Base-by-base conservation (phyloP, 2,113 vertebrate genomes). In the Puma concolor region DNA sequence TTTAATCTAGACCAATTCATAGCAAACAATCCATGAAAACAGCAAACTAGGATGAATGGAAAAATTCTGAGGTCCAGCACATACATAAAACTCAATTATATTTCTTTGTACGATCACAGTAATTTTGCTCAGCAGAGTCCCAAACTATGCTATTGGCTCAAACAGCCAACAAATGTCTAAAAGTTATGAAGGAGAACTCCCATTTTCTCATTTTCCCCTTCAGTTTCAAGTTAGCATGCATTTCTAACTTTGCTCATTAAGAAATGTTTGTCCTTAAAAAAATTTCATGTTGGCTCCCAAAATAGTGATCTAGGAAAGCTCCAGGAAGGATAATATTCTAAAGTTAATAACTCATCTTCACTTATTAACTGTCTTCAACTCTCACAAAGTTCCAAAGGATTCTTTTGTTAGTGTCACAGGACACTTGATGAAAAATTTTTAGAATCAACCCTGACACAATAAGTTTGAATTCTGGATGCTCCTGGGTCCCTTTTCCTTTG, bases 291-390 rank as follows among this genome's bases (percentile, higher is more conserved):
- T 80, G 29, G 54, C 33, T 83, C 50, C 57, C 89, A 90, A 96
- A 96, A 38, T 14, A 81, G 71, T 87, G n/a, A 74, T 25, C 38
- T 31, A 6, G 33, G 19, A 77, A 95, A 66, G 16, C 15, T 66
- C 72, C 31, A n/a, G 90, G 64, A 80, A 76, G 9, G 10, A 60
- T 44, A 57, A 44, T 50, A 44, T 33, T 81, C 11, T 38, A 38
- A 92, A 92, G 2, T 88, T 94, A 89, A 88, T 88, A 88, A 95
- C 41, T 91, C n/a, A 87, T 83, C 44, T 91, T 89, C 19, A 77
- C 29, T 76, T 63, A 92, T 71, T 74, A 79, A 15, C 52, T 81
- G 19, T 76, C 67, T 74, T 94, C 54, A 44, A 89, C 25, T 27
- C n/a, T 10, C 23, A 79, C 5, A 64, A 80, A 36, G 10, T 81